phyloP scores from a whole-genome alignment of 1,140 invertebrate species.

The Heliconius hewitsoni region DNA sequence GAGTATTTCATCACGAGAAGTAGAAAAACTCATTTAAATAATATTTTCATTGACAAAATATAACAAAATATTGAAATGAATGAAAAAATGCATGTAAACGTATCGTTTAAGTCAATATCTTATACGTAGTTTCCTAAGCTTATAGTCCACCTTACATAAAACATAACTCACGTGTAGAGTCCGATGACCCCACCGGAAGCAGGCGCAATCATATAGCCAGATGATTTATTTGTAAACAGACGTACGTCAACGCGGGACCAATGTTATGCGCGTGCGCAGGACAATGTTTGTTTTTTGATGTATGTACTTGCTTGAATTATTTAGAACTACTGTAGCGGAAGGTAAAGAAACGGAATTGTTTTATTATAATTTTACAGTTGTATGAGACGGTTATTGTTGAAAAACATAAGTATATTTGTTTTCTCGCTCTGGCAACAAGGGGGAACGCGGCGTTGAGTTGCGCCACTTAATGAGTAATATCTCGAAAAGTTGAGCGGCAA shows the following conservation, averaged over 20 bases:
- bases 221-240: conserved; percentile 77
- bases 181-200: conserved; percentile 49
- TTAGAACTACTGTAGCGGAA: conserved; percentile 27
- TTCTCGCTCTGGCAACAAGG: no score
- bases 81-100: not conserved
- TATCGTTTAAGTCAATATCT: not conserved
- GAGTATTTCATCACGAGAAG: no score
- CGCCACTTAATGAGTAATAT: no score
- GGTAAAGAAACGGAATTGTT: conserved; percentile 19
- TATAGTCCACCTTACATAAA: not conserved
- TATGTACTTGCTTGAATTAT: not conserved
- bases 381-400: not conserved
- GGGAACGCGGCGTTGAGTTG: no score
- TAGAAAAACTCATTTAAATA: not conserved
- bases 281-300: conserved; percentile 24
- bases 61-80: not conserved
- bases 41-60: not conserved
- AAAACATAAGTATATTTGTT: no score
- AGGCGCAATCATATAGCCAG: conserved; percentile 66
- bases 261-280: conserved; percentile 47
- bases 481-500: no score
- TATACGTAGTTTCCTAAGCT: not conserved
- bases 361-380: not conserved
- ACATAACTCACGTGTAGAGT: conserved; percentile 40
- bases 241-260: conserved; percentile 54